Evolutionary conservation across 2,113 vertebrate species (phyloP).

Genomic region (Galbula dea): DNA sequence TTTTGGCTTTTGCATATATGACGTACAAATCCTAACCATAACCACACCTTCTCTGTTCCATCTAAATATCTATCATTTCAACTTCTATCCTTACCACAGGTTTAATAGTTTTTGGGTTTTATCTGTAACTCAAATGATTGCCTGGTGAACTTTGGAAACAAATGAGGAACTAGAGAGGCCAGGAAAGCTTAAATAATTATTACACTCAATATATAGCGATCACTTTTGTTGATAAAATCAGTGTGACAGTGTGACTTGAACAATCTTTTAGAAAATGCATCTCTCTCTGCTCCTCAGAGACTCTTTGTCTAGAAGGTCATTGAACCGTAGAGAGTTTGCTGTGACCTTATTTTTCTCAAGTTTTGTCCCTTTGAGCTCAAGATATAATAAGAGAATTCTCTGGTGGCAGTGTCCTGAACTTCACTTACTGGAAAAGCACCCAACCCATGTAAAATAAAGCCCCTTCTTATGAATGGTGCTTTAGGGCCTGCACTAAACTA

Average conservation of each 20-base stretch:
- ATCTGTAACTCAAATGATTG: neutral
- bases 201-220: neutral
- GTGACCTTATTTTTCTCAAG: slow-evolving; percentile 41
- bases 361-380: slow-evolving; percentile 39
- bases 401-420: slow-evolving; percentile 1
- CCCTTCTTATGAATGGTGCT: neutral
- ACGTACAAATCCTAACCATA: neutral
- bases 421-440: slow-evolving; percentile 1
- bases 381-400: slow-evolving; percentile 13
- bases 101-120: neutral
- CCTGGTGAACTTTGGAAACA: neutral
- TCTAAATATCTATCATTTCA: neutral
- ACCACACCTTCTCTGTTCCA: neutral
- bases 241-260: neutral
- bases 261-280: neutral
- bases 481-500: neutral
- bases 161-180: neutral
- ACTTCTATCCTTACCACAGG: neutral
- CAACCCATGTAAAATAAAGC: neutral
- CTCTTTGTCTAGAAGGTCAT: slow-evolving; percentile 18
- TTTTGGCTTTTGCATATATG: neutral
- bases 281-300: slow-evolving; percentile 11
- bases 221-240: neutral
- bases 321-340: neutral
- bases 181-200: neutral